Evolutionary conservation across 1,140 invertebrate species (phyloP), one percentile per base, ranked within the genome.

Genomic region (Idris sp.): DNA sequence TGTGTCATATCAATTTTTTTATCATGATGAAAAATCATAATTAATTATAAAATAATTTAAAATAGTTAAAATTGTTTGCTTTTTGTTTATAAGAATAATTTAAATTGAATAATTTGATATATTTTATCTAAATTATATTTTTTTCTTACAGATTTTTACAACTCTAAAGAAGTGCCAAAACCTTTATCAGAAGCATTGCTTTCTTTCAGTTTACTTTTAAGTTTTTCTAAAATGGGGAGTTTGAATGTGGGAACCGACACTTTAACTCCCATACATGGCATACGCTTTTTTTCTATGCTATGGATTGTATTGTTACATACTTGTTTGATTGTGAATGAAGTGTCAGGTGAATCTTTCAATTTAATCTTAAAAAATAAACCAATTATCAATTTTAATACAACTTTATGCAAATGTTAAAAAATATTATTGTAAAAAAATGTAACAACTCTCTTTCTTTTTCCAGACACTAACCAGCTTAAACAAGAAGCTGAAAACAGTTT

Each of bases 271-370:
- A 81, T 87, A 40, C 87, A 88, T 62, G 86, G 86, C 5, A 62
- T 88, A 15, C 78, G 85, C 40, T 79, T 88, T 14, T 71, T 83
- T 56, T 80, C 83, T 8, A 82, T 88, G 49, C 22, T 87, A 0
- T 87, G 87, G 87, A 79, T 87, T 19, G 86, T 88, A 33, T 35
- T 85, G 15, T 74, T 82, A 1, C 87, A 87, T 49, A 83, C 81
- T n/a, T 87, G 84, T 73, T 59, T 88, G 3, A 73, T 79, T 7
- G 26, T 77, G 1, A 84, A 83, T 71, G 80, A 82, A 75, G 49
- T 86, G 49, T 82, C 85, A 51, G 86, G 87, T 87, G 74, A 30
- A 22, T 25, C 3, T 25, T 25, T 3, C n/a, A n/a, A n/a, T n/a
- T n/a, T n/a, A n/a, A n/a, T n/a, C n/a, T n/a, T n/a, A n/a, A n/a